Conservation (phyloP, 2,797 vertebrate genomes). For the Rousettus madagascariensis region DNA sequence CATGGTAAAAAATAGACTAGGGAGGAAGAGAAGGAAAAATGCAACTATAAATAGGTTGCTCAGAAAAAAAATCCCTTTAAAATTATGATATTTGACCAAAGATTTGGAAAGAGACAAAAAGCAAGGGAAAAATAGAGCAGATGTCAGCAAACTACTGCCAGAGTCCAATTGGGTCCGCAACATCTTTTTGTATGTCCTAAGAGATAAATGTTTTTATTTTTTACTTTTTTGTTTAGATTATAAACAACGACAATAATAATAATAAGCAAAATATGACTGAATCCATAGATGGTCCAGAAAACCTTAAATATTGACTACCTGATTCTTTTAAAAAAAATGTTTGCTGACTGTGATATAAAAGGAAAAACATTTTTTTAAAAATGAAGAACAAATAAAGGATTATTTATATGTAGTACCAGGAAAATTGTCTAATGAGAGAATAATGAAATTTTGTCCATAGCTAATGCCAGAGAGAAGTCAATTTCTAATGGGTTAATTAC, state of each 20-base stretch:
- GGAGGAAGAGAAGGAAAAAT: not conserved
- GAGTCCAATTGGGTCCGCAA: rapidly evolving
- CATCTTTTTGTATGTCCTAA: not conserved
- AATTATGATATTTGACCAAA: not conserved
- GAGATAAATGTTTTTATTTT: not conserved
- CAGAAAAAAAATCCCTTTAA: not conserved
- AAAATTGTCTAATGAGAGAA: not conserved
- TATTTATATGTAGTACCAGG: not conserved
- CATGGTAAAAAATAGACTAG: not conserved
- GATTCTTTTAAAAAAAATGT: not conserved
- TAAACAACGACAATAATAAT: not conserved
- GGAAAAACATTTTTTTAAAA: not conserved
- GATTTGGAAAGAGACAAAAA: not conserved
- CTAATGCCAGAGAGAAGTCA: not conserved
- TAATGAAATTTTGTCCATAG: not conserved
- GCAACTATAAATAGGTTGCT: not conserved
- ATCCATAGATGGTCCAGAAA: not conserved
- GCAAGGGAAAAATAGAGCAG: not conserved
- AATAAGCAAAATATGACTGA: not conserved
- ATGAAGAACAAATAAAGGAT: not conserved
- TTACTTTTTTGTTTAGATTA: not conserved
- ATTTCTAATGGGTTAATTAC: not conserved
- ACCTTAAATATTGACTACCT: not conserved
- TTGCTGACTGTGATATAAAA: not conserved
- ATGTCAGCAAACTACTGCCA: not conserved